These are phyloP conservation scores for Mya arenaria DNA, from an alignment of 1,140 invertebrate genomes.

Conservation along the genomic window DNA sequence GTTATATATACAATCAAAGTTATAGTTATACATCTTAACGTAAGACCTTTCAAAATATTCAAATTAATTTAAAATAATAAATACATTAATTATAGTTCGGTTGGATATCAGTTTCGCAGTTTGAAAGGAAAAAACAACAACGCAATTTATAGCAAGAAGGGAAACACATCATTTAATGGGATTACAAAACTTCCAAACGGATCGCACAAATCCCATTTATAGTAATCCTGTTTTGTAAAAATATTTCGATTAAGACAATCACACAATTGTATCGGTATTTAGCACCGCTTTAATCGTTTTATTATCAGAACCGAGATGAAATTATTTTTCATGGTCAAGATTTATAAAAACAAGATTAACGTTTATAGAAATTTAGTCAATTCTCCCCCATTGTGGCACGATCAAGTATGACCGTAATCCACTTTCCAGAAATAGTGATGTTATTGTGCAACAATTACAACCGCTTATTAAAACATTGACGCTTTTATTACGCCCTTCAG, in stretches of 20 bases:
- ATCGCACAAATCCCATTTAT: constrained; percentile 25
- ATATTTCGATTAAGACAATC: constrained; percentile 50
- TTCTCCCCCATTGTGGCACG: background rate
- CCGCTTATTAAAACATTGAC: background rate
- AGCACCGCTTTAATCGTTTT: background rate
- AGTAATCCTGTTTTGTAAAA: constrained; percentile 25
- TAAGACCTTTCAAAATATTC: no score
- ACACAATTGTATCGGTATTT: constrained; percentile 18
- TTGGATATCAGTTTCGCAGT: no score
- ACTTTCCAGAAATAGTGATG: constrained; percentile 34
- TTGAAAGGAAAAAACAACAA: constrained; percentile 9
- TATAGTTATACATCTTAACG: no score
- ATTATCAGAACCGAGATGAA: no score
- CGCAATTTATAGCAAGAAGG: background rate
- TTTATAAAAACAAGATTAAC: background rate
- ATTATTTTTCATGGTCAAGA: background rate
- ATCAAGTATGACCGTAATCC: constrained; percentile 8
- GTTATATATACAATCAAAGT: no score
- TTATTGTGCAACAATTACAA: constrained; percentile 30
- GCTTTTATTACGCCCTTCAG: constrained; percentile 32
- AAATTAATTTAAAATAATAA: no score
- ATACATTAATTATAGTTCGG: no score
- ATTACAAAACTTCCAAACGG: constrained; percentile 13
- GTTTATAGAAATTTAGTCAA: background rate
- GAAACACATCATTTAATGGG: constrained; percentile 16